Evolutionary conservation across 2,797 vertebrate species (phyloP).

Genomic region (Notoglanidium macrostoma): DNA sequence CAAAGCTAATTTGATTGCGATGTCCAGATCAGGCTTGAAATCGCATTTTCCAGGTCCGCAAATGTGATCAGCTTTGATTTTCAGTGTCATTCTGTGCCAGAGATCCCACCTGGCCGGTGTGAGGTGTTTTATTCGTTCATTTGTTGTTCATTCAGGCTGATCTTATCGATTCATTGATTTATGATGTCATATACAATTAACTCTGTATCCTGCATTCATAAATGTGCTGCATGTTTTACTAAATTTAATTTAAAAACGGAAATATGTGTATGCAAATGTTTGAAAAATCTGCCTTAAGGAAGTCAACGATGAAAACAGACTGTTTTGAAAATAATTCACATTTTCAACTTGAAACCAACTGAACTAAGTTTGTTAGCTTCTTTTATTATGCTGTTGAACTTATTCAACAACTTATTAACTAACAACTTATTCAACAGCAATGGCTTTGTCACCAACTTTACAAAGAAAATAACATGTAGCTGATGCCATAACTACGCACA

Average conservation of each 20-base stretch:
- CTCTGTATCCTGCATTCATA: not conserved
- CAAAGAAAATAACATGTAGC: not conserved
- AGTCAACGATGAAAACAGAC: too few species aligned
- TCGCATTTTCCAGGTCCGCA: constrained; percentile 33
- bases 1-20: constrained; percentile 38
- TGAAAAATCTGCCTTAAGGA: too few species aligned
- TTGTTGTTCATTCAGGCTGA: not conserved
- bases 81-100: not conserved
- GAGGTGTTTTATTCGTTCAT: not conserved
- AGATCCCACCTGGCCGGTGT: not conserved
- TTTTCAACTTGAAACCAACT: too few species aligned
- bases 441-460: too few species aligned
- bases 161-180: not conserved
- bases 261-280: too few species aligned
- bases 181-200: not conserved
- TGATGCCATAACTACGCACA: not conserved
- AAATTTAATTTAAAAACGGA: too few species aligned
- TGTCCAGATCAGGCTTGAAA: constrained; percentile 37
- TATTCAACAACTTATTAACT: too few species aligned
- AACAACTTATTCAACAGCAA: too few species aligned
- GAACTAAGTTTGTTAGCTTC: too few species aligned
- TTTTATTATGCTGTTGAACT: too few species aligned
- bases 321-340: too few species aligned
- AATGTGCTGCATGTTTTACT: not conserved
- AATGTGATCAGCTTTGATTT: constrained; percentile 1